A percentile compares a stretch with the other conserved stretches of the same genome.
Evolutionary conservation across 2,797 vertebrate genomes (phyloP).

Genomic region (Poeciliopsis paucimaculata): DNA sequence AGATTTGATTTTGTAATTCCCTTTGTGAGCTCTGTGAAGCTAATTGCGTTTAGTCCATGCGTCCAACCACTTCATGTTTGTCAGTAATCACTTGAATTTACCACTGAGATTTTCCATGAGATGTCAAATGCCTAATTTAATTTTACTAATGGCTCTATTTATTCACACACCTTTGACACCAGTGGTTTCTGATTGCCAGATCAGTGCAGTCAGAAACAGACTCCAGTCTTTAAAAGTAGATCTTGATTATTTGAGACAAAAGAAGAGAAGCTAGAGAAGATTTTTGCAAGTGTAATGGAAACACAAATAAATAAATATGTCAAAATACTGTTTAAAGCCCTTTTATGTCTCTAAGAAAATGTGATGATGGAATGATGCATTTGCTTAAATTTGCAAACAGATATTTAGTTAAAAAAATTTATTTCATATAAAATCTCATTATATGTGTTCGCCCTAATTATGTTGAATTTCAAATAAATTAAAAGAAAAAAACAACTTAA

Average conservation of each 20-base stretch:
- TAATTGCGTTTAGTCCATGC: constrained; percentile 49
- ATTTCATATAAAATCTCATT: not conserved
- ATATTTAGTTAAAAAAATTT: not conserved
- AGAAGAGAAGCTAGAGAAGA: constrained; percentile 3
- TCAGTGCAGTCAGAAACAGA: constrained; percentile 12
- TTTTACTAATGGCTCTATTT: constrained; percentile 29
- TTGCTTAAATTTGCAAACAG: not conserved
- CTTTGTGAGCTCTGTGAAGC: constrained; percentile 36
- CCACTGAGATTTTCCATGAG: constrained; percentile 50
- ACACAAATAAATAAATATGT: not conserved
- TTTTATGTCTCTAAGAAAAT: not conserved
- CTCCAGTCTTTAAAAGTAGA: constrained; percentile 22
- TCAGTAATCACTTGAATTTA: constrained; percentile 42
- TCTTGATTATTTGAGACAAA: constrained; percentile 35
- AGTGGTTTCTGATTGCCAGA: constrained; percentile 10
- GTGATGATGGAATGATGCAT: not conserved
- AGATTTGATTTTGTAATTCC: constrained; percentile 41
- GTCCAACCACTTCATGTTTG: constrained; percentile 47
- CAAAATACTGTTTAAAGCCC: not conserved
- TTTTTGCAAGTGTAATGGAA: not conserved
- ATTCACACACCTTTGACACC: constrained; percentile 32
- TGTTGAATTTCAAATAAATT: not conserved
- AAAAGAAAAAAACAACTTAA: not conserved
- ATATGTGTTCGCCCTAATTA: not conserved
- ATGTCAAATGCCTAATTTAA: constrained; percentile 36